phyloP scores from a whole-genome alignment of 2,797 vertebrate genomes.

The Hyperoplus immaculatus region DNA sequence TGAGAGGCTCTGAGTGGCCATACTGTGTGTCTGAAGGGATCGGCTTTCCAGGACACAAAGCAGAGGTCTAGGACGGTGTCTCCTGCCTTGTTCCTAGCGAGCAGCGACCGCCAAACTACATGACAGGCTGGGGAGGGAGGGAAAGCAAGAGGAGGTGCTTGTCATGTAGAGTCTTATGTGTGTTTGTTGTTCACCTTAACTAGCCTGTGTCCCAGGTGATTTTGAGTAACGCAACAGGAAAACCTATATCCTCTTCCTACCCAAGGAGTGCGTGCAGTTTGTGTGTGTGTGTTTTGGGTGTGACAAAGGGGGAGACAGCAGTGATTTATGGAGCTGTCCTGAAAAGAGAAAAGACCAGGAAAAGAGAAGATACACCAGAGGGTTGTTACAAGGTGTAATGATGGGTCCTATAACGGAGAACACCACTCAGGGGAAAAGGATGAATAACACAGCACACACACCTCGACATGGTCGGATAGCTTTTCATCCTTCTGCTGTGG shows the following conservation, averaged over 20 bases:
- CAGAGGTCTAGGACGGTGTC: slow-evolving; percentile 73
- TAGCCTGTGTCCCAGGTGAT: slow-evolving; percentile 36
- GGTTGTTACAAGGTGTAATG: slow-evolving; percentile 53
- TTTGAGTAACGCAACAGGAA: slow-evolving; percentile 26
- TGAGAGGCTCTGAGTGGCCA: slow-evolving; percentile 80
- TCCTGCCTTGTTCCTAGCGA: slow-evolving; percentile 70
- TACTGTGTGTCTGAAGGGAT: slow-evolving; percentile 74
- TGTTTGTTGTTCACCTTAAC: slow-evolving; percentile 50
- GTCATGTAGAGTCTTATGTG: slow-evolving; percentile 12
- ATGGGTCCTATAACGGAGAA: slow-evolving; percentile 60
- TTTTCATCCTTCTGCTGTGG: slow-evolving; percentile 72
- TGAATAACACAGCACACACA: slow-evolving; percentile 66
- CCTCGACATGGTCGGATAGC: slow-evolving; percentile 55
- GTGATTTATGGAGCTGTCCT: slow-evolving; percentile 76
- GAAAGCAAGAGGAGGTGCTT: slow-evolving; percentile 19
- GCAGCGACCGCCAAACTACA: slow-evolving; percentile 63
- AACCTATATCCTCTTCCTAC: slow-evolving; percentile 24
- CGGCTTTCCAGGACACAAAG: slow-evolving; percentile 78
- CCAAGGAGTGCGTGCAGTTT: slow-evolving; percentile 25
- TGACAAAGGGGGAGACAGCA: slow-evolving; percentile 65
- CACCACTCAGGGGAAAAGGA: slow-evolving; percentile 56
- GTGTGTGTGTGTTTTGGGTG: slow-evolving; percentile 43
- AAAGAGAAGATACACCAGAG: slow-evolving; percentile 67
- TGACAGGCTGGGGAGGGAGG: slow-evolving; percentile 54
- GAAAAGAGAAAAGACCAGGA: slow-evolving; percentile 58